Evolutionary conservation across 2,113 vertebrate species (phyloP).

Genomic region (Taxidea taxus): DNA sequence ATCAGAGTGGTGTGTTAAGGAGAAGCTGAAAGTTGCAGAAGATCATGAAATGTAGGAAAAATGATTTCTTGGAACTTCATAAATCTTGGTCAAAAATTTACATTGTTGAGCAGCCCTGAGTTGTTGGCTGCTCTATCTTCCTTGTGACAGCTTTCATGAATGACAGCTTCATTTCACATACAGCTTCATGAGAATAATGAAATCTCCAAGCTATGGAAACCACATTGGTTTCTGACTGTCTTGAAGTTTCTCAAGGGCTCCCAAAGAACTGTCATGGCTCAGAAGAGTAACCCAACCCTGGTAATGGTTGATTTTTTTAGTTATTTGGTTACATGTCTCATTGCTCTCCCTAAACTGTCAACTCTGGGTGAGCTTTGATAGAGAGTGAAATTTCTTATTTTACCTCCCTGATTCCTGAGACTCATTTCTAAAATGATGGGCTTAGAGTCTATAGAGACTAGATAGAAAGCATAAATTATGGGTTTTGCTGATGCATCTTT

Average conservation of each 20-base stretch:
- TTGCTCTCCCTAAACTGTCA: conserved; percentile 6
- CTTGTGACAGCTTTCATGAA: conserved; percentile 17
- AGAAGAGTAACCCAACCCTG: not conserved
- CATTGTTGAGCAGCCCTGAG: not conserved
- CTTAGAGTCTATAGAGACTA: not conserved
- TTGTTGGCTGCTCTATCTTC: not conserved
- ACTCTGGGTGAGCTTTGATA: not conserved
- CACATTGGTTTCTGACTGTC: not conserved
- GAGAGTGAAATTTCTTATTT: conserved; percentile 15
- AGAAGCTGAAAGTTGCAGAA: not conserved
- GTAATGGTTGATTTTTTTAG: not conserved
- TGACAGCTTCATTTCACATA: conserved; percentile 39
- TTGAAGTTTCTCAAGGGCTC: not conserved
- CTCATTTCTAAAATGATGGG: not conserved
- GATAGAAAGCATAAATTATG: not conserved
- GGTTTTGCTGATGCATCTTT: not conserved
- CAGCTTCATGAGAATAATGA: not conserved
- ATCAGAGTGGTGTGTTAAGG: not conserved
- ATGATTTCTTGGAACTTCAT: not conserved
- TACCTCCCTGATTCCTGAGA: not conserved
- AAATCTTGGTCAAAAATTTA: conserved; percentile 12
- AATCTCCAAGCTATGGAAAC: not conserved
- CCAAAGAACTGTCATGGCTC: not conserved
- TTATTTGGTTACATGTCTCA: not conserved
- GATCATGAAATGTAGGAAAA: not conserved